Evolutionary conservation across 2,888 invertebrate genomes (phyloP).

Genomic region (Halictus quadricinctus): DNA sequence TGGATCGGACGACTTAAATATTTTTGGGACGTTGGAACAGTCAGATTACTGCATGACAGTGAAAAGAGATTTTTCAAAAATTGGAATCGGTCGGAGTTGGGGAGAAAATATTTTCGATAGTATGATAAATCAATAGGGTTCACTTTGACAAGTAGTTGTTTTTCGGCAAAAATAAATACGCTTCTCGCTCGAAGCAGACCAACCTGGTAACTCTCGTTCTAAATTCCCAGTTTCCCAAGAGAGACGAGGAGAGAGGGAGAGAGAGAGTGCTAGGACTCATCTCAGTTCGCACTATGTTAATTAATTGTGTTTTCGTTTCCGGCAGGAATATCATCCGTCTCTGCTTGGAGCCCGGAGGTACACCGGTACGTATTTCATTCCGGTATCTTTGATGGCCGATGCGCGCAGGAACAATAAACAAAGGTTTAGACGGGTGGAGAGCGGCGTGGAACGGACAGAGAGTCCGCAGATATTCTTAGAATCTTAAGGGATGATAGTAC

Average conservation of each 20-base stretch:
- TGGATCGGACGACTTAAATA: too few species aligned
- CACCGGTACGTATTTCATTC: constrained; percentile 44
- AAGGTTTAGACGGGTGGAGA: not conserved
- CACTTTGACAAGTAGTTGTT: too few species aligned
- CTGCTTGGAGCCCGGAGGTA: constrained; percentile 45
- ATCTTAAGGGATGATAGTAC: not conserved
- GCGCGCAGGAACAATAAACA: not conserved
- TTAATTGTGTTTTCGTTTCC: not conserved
- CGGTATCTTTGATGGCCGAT: not conserved
- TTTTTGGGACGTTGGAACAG: too few species aligned
- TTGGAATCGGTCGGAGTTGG: too few species aligned
- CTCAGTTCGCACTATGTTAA: not conserved
- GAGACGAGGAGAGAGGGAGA: not conserved
- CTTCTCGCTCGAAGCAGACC: not conserved
- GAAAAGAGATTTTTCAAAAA: too few species aligned
- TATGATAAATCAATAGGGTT: too few species aligned
- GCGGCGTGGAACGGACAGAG: not conserved
- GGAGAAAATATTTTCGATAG: too few species aligned
- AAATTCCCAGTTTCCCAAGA: not conserved
- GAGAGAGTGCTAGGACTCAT: not conserved
- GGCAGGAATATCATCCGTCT: constrained; percentile 35
- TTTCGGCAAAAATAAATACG: not conserved
- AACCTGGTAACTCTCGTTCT: not conserved
- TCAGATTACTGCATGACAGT: too few species aligned
- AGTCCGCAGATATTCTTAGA: not conserved